Evolutionary conservation across 35 echinoderm and acorn worm species (phyloP).

Genomic region (Lytechinus variegatus): DNA sequence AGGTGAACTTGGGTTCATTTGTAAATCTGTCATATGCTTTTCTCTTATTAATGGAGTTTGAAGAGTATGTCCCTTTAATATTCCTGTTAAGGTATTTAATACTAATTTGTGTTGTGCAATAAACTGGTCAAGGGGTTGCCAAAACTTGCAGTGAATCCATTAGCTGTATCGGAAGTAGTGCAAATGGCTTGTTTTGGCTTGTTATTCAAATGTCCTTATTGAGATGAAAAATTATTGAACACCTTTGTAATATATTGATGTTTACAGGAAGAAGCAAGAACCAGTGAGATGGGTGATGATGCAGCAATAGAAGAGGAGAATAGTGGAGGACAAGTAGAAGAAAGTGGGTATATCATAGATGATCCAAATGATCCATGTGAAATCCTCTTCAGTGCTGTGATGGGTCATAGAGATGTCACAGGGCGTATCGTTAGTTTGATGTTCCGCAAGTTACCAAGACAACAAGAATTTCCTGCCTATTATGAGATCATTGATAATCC

Average conservation of each 20-base stretch:
- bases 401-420: constrained; percentile 69
- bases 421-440: constrained; percentile 85
- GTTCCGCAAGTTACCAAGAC: constrained; percentile 91
- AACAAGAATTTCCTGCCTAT: constrained; percentile 86
- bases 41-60: too few species aligned
- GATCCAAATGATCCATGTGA: constrained; percentile 78
- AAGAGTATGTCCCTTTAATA: too few species aligned
- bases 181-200: too few species aligned
- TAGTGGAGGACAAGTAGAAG: neutral
- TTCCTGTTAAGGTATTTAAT: too few species aligned
- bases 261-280: constrained; percentile 23
- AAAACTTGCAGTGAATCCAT: too few species aligned
- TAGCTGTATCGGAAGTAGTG: too few species aligned
- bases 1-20: too few species aligned
- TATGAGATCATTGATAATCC: constrained; percentile 96
- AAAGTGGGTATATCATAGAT: constrained; percentile 70
- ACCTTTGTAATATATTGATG: neutral
- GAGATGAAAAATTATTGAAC: neutral
- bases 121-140: too few species aligned
- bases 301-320: neutral
- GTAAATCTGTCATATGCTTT: too few species aligned
- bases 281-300: constrained; percentile 16
- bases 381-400: constrained; percentile 89
- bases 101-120: too few species aligned
- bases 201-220: too few species aligned